These are phyloP conservation scores for Oplegnathus fasciatus DNA, from an alignment of 2,113 vertebrate genomes.

Conservation along the genomic window DNA sequence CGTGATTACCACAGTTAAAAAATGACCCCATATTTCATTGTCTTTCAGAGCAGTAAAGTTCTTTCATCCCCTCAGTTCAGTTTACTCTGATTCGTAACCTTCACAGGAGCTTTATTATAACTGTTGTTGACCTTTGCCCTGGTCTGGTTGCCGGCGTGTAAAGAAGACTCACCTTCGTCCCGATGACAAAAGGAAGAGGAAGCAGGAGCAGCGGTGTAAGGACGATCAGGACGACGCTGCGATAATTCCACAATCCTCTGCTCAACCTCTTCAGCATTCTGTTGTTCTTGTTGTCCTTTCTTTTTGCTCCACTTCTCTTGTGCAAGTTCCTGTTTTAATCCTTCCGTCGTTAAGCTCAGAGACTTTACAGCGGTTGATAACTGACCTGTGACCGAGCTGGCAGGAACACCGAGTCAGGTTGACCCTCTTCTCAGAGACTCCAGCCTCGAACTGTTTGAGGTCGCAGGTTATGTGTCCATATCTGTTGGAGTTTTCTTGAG, in stretches of 20 bases:
- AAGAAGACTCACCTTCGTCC: constrained; percentile 52
- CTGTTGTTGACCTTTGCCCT: not conserved
- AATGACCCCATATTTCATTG: too few species aligned
- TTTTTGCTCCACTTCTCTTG: not conserved
- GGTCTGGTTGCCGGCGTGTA: not conserved
- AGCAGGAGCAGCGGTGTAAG: constrained; percentile 56
- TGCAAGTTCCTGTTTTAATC: fast-evolving
- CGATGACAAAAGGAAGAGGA: constrained; percentile 49
- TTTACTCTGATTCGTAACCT: not conserved
- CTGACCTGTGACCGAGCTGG: fast-evolving
- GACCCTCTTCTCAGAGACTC: not conserved
- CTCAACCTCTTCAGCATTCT: constrained; percentile 28
- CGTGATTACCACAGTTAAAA: too few species aligned
- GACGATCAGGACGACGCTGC: constrained; percentile 1
- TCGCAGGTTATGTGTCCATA: not conserved
- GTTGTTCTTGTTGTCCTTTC: too few species aligned
- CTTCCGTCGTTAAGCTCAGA: fast-evolving
- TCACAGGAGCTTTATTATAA: not conserved
- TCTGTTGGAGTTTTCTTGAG: constrained; percentile 15
- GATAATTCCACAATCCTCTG: constrained; percentile 40
- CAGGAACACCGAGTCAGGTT: not conserved
- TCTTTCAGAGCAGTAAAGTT: not conserved
- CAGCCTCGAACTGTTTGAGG: not conserved
- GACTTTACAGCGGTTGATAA: not conserved
- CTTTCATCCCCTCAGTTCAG: too few species aligned